Evolutionary conservation across 2,888 invertebrate genomes (phyloP).

Genomic region (Spicauda simplicius): DNA sequence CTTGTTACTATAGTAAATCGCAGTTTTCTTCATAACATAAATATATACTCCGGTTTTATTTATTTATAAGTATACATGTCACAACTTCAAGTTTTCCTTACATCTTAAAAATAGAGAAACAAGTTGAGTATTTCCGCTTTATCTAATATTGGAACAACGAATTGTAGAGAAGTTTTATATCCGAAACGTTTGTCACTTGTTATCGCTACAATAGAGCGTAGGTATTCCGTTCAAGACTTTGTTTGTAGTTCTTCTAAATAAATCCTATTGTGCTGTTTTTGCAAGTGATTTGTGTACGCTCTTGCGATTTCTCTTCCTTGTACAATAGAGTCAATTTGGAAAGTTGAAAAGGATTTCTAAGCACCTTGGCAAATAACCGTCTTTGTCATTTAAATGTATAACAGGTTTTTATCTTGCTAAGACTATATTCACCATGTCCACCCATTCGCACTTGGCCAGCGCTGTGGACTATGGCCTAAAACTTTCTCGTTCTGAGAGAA

Average conservation of each 20-base stretch:
- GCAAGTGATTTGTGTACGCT: constrained; percentile 25
- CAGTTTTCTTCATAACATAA: no score
- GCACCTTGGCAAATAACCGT: constrained; percentile 20
- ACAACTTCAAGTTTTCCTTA: no score
- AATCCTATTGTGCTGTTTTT: constrained; percentile 23
- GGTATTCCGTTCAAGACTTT: constrained; percentile 22
- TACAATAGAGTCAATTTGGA: constrained; percentile 27
- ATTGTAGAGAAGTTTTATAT: constrained; percentile 27
- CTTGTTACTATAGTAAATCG: no score
- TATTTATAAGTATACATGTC: not conserved
- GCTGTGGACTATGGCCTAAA: no score
- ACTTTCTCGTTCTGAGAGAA: no score
- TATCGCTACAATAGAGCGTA: constrained; percentile 29
- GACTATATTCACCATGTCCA: no score
- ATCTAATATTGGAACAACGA: constrained; percentile 9
- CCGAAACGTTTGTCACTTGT: constrained; percentile 34
- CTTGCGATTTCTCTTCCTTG: constrained; percentile 11
- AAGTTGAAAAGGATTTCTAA: constrained; percentile 23
- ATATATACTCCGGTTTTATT: not conserved
- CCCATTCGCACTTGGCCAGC: no score
- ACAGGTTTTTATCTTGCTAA: not conserved
- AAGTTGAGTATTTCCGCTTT: constrained; percentile 18
- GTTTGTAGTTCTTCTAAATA: constrained; percentile 34
- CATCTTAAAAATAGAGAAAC: not conserved
- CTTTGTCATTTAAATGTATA: constrained; percentile 20